Evolutionary conservation across 64 coral and sea anemone species (phyloP).

Genomic region (Dendrophyllia cribrosa): DNA sequence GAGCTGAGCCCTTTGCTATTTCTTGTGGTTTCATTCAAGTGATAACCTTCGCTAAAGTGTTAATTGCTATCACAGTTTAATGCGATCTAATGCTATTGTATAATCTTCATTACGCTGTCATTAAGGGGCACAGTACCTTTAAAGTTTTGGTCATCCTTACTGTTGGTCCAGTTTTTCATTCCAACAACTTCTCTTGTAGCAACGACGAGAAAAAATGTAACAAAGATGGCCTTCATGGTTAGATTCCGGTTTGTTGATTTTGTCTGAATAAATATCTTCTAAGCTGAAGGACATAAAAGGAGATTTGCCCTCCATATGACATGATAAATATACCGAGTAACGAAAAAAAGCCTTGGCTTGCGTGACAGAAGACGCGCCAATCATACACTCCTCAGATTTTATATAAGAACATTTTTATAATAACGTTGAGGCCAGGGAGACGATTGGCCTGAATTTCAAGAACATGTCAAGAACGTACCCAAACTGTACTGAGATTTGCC

Average conservation of each 20-base stretch:
- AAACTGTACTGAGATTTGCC: no score
- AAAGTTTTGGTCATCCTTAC: neutral
- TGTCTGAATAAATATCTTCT: neutral
- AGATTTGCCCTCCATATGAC: neutral
- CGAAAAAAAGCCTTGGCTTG: neutral
- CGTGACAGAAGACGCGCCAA: neutral
- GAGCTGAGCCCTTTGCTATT: no score
- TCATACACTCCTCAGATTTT: no score
- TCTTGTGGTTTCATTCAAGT: no score
- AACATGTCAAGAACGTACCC: no score
- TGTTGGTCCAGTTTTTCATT: neutral
- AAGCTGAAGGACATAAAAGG: neutral
- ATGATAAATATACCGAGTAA: neutral
- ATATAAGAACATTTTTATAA: no score
- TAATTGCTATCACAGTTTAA: no score
- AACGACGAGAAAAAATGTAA: neutral
- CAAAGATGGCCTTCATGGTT: neutral
- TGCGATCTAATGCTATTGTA: no score
- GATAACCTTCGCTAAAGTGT: no score
- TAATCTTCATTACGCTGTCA: no score
- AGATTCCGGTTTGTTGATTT: conserved; percentile 19
- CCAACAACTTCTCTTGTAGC: neutral
- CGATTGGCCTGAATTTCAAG: no score
- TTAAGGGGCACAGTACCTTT: neutral
- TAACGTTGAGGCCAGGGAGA: no score